Evolutionary conservation across 2,113 vertebrate species (phyloP), one percentile per base, ranked within the genome.

Genomic region (Gracilinanus agilis): DNA sequence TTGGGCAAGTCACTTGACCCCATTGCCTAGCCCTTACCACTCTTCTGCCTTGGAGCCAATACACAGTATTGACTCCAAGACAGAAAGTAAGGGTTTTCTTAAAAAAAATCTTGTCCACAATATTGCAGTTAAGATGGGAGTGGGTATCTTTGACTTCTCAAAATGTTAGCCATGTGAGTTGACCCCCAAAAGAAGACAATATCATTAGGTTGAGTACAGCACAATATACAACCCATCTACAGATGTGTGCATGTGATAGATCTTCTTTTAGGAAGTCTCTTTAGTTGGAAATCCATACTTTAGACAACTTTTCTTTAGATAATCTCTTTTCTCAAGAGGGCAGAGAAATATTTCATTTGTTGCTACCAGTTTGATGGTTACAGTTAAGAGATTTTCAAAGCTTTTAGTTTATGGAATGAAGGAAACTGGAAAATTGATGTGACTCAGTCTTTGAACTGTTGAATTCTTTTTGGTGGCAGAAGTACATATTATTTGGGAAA

Each of bases 371-470:
- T 93, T 90, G 10, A 90, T 94, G n/a, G 67, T 12, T 90, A 54
- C 55, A 95, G 89, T 21, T 91, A 93, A 90, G 29, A 90, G 44
- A 24, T 44, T 90, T 95, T 93, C 90, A 95, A 93, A 92, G 16
- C 34, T 93, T 1, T 90, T 93, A 44, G 0, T 88, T 94, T 44
- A 88, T 93, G 24, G 92, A 53, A 75, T 91, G 53, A 90, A 91
- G 40, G 75, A 56, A 96, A 90, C 53, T 95, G 55, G 25, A 40
- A 92, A 90, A 89, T n/a, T 95, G 67, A 89, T 54, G 56, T 91
- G 34, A 24, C 13, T 90, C 21, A 49, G 23, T 94, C 24, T 53
- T 90, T 93, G 61, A 49, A 88, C 93, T 95, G 44, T 93, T 56
- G 16, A 34, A 29, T 93, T 94, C 53, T 89, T 91, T 93, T 93